These are phyloP conservation scores for Magallana angulata DNA, from an alignment of 1,140 invertebrate genomes.

Conservation along the genomic window DNA sequence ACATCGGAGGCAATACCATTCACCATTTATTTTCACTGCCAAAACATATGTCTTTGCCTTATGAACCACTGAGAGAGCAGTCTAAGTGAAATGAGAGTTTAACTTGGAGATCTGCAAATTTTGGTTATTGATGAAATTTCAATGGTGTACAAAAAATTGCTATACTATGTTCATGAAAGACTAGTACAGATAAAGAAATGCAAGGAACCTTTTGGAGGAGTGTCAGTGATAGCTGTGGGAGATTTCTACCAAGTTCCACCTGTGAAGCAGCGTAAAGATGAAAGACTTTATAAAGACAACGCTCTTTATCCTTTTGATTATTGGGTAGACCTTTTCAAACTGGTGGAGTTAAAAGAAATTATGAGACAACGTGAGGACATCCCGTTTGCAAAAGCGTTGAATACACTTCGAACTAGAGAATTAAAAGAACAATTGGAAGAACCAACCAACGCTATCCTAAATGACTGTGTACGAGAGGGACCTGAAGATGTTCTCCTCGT, in stretches of 20 bases:
- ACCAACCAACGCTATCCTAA: not conserved
- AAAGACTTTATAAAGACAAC: not conserved
- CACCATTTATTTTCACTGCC: conserved; percentile 49
- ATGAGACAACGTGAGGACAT: conserved; percentile 33
- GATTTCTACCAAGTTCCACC: conserved; percentile 38
- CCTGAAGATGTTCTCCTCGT: not conserved
- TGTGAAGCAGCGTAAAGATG: not conserved
- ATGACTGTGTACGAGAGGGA: not conserved
- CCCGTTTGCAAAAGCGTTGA: conserved; percentile 13
- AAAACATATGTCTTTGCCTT: conserved; percentile 20
- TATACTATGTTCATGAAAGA: not conserved
- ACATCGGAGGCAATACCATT: conserved; percentile 46
- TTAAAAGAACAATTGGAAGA: not conserved
- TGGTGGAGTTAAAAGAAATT: not conserved
- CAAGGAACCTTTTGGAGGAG: conserved; percentile 5
- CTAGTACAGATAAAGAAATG: conserved; percentile 11
- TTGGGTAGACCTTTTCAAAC: not conserved
- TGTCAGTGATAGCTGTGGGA: conserved; percentile 22
- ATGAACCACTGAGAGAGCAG: conserved; percentile 41
- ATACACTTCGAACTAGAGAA: not conserved
- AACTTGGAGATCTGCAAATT: conserved; percentile 43
- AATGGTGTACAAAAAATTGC: conserved; percentile 9
- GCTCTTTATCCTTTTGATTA: not conserved
- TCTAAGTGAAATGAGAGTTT: conserved; percentile 36
- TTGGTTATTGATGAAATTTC: conserved; percentile 28